Percentiles rank a stretch among this genome's conserved stretches.
Conservation (phyloP, 2,113 vertebrate species). For the Onychorhynchus coronatus region DNA sequence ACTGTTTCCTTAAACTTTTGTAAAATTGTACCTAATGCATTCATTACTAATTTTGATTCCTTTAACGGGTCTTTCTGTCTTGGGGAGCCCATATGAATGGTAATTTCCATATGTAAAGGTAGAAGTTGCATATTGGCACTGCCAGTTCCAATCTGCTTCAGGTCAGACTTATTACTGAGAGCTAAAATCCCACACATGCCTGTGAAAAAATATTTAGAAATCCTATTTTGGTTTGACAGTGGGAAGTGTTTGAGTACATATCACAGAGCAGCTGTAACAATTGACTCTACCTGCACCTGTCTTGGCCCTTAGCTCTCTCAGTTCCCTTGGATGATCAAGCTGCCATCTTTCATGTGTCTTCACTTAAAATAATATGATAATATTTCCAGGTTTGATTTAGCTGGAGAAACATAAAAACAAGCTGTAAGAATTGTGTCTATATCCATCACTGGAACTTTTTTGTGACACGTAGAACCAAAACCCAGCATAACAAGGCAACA, state of each 20-base stretch:
- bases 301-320: background rate
- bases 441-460: background rate
- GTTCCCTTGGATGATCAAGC: background rate
- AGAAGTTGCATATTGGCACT: background rate
- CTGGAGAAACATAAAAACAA: background rate
- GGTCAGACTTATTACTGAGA: background rate
- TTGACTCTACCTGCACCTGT: background rate
- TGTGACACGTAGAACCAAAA: background rate
- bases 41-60: background rate
- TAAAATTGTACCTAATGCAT: background rate
- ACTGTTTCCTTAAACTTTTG: background rate
- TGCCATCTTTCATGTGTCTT: background rate
- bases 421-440: background rate
- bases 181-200: background rate
- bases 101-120: background rate
- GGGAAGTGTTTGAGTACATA: background rate
- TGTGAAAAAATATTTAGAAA: conserved; percentile 11
- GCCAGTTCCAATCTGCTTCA: background rate
- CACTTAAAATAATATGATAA: background rate
- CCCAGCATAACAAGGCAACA: background rate
- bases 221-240: background rate
- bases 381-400: background rate
- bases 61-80: background rate
- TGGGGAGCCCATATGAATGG: background rate
- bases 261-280: conserved; percentile 1